Evolutionary conservation across 2,113 vertebrate species (phyloP).

Genomic region (Crotophaga sulcirostris): DNA sequence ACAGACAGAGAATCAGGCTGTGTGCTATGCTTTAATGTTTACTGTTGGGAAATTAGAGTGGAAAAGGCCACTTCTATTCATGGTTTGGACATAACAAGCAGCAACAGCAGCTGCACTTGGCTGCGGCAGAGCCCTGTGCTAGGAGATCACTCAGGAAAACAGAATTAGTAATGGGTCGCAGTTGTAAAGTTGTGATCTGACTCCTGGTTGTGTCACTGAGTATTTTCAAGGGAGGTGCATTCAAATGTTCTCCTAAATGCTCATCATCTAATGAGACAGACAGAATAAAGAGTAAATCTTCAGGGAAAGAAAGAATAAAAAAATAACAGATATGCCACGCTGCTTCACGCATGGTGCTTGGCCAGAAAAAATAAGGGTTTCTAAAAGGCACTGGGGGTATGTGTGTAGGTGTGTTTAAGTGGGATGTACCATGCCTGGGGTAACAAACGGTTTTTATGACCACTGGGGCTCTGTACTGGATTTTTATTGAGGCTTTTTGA

Average conservation of each 20-base stretch:
- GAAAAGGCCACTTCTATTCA: not conserved
- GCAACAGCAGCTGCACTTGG: not conserved
- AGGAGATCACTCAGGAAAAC: constrained; percentile 5
- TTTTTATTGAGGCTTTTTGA: too few relatives aligned
- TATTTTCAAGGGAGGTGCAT: not conserved
- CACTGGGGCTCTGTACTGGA: not conserved
- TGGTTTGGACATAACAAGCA: not conserved
- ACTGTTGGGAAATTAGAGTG: not conserved
- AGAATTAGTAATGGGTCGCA: not conserved
- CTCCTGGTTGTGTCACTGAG: not conserved
- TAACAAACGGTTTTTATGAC: not conserved
- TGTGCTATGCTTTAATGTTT: not conserved
- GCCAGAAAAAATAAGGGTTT: not conserved
- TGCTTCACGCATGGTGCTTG: rapidly evolving
- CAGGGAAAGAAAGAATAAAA: not conserved
- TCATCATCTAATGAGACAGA: not conserved
- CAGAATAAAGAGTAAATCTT: not conserved
- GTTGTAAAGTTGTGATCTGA: not conserved
- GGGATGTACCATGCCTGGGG: not conserved
- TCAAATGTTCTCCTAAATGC: not conserved
- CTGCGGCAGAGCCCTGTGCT: not conserved
- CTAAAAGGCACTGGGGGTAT: not conserved
- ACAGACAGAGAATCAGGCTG: not conserved
- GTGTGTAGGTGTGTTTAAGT: not conserved
- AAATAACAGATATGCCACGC: not conserved